Evolutionary conservation across 2,888 invertebrate species (phyloP).

Genomic region (Xestoiulus laeticollis): DNA sequence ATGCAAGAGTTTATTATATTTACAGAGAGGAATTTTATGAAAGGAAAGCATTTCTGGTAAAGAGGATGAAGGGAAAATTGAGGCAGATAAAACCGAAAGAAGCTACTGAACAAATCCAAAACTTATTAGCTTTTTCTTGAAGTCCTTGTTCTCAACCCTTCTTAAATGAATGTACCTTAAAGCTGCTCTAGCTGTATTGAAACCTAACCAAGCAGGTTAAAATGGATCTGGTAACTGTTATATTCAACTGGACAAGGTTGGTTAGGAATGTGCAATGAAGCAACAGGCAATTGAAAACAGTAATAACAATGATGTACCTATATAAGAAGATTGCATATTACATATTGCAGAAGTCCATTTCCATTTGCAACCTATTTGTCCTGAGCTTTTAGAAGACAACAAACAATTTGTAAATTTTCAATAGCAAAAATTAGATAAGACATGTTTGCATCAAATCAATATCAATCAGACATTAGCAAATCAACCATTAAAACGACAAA

Average conservation of each 20-base stretch:
- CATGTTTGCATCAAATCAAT: no score
- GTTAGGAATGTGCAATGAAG: background rate
- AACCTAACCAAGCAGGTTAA: background rate
- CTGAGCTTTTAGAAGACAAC: no score
- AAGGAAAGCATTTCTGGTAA: background rate
- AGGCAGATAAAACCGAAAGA: background rate
- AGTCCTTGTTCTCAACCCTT: no score
- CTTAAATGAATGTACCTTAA: background rate
- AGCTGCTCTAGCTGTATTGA: background rate
- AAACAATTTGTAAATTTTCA: no score
- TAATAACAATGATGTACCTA: no score
- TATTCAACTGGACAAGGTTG: background rate
- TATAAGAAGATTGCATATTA: no score
- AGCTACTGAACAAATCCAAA: background rate
- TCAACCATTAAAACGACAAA: no score
- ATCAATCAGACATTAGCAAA: no score
- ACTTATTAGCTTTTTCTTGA: no score
- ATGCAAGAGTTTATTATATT: background rate
- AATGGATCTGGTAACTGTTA: background rate
- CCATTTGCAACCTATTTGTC: no score
- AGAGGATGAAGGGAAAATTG: background rate
- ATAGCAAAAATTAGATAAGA: no score
- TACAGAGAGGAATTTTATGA: background rate
- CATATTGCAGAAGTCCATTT: no score
- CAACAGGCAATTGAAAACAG: background rate